These are phyloP conservation scores for Semaprochilodus insignis DNA, from an alignment of 2,797 vertebrate genomes.

Conservation along the genomic window DNA sequence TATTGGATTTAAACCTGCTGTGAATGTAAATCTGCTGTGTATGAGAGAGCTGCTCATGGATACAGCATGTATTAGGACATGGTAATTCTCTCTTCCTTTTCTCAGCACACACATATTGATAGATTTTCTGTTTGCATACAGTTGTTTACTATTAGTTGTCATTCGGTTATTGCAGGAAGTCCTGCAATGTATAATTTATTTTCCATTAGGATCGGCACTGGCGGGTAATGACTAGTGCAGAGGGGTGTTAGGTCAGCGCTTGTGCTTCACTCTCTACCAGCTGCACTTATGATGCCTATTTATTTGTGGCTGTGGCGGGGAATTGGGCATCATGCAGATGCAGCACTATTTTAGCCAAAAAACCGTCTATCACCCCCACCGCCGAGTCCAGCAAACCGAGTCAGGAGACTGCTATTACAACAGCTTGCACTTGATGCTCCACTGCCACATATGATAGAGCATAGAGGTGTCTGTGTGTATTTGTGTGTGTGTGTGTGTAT, in stretches of 20 bases:
- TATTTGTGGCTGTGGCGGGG: slow-evolving; percentile 33
- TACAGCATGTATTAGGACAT: slow-evolving; percentile 25
- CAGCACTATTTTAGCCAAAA: slow-evolving; percentile 34
- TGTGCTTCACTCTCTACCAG: slow-evolving; percentile 23
- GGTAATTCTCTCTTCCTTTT: not conserved
- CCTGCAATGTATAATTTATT: slow-evolving; percentile 49
- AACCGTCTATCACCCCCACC: slow-evolving; percentile 28
- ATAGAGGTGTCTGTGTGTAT: slow-evolving; percentile 3
- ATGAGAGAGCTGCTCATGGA: slow-evolving; percentile 8
- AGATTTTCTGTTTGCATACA: not conserved
- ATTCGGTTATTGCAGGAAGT: slow-evolving; percentile 22
- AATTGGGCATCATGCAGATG: slow-evolving; percentile 32
- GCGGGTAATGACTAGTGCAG: slow-evolving; percentile 42
- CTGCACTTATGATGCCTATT: slow-evolving; percentile 37
- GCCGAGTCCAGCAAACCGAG: slow-evolving; percentile 25
- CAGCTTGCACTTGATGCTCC: slow-evolving; percentile 14
- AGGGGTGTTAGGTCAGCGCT: slow-evolving; percentile 17
- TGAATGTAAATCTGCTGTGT: slow-evolving; percentile 36
- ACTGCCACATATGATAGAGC: not conserved
- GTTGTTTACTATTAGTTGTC: slow-evolving; percentile 30
- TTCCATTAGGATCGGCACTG: slow-evolving; percentile 41
- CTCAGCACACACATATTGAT: not conserved
- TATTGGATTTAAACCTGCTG: slow-evolving; percentile 36
- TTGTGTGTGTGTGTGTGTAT: not conserved
- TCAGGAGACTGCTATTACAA: slow-evolving; percentile 33